These are phyloP conservation scores for Holocentrus rufus DNA, from an alignment of 2,797 vertebrate genomes.

Conservation along the genomic window DNA sequence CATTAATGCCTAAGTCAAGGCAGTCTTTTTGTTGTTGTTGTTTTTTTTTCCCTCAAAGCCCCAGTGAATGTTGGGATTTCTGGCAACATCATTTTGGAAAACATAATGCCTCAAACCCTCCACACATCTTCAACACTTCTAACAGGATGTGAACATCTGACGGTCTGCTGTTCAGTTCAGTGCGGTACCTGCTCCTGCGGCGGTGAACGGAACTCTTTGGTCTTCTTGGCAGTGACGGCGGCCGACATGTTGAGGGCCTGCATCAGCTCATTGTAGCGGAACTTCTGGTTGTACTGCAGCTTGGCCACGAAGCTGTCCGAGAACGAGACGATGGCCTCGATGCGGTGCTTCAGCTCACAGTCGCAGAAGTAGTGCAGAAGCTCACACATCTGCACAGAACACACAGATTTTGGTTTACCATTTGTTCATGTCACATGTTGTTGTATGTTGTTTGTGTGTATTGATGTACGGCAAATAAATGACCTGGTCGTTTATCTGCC, in stretches of 20 bases:
- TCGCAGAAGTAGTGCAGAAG: constrained; percentile 98
- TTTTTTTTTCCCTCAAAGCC: no score
- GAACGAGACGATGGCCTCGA: constrained; percentile 97
- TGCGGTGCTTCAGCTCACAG: constrained; percentile 96
- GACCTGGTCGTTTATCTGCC: no score
- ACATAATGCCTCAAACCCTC: constrained; percentile 9
- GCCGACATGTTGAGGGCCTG: constrained; percentile 98
- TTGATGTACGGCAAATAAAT: no score
- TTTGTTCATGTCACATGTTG: background rate
- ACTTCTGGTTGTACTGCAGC: constrained; percentile 97
- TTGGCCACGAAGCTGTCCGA: constrained; percentile 95
- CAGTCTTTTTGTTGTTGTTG: constrained; percentile 10
- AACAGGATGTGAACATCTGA: constrained; percentile 9
- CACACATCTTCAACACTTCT: constrained; percentile 31
- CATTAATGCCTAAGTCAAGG: constrained; percentile 22
- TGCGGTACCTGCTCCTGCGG: constrained; percentile 94
- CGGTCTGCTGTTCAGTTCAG: background rate
- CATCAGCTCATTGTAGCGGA: constrained; percentile 98
- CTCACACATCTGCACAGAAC: constrained; percentile 91
- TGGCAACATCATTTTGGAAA: constrained; percentile 2
- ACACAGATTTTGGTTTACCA: background rate
- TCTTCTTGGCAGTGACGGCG: constrained; percentile 95
- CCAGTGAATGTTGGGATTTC: no score
- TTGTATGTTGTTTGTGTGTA: background rate
- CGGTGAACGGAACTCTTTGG: constrained; percentile 96